A percentile compares a stretch with the other conserved stretches of the same genome.
phyloP scores from a whole-genome alignment of 2,113 vertebrate genomes.

The Asarcornis scutulata region DNA sequence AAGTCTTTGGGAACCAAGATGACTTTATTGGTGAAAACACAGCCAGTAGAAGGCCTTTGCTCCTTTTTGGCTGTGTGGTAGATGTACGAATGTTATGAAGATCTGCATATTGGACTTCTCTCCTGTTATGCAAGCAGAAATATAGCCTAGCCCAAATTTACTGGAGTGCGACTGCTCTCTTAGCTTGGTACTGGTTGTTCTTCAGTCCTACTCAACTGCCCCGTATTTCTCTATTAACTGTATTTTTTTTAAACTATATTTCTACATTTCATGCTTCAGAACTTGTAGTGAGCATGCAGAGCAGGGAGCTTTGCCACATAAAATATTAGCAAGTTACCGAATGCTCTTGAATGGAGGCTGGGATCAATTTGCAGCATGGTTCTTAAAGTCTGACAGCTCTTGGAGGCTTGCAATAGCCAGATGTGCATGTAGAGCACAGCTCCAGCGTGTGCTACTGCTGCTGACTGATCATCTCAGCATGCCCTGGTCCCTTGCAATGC shows the following conservation, averaged over 20 bases:
- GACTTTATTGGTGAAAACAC: background rate
- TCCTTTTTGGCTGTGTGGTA: background rate
- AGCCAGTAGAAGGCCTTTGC: background rate
- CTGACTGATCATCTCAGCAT: conserved; percentile 24
- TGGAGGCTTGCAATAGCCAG: conserved; percentile 50
- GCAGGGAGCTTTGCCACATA: background rate
- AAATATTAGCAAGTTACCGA: conserved; percentile 44
- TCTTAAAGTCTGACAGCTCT: conserved; percentile 53
- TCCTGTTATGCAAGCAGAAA: background rate
- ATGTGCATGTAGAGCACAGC: conserved; percentile 24
- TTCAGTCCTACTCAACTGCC: background rate
- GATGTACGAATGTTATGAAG: background rate
- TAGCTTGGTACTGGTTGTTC: background rate
- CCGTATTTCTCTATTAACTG: background rate
- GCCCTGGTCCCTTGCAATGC: conserved; percentile 36
- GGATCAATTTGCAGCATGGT: conserved; percentile 40
- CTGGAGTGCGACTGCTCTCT: background rate
- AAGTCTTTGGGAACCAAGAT: background rate
- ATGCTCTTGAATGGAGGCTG: background rate
- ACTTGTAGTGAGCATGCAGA: background rate
- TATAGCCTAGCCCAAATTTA: background rate
- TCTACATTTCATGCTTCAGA: background rate
- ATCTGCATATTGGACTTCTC: background rate
- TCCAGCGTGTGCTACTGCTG: conserved; percentile 5
- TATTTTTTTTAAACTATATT: background rate